A percentile compares a stretch with the other conserved stretches of the same genome.
phyloP scores from a whole-genome alignment of 2,797 vertebrate species.

The Prionace glauca region DNA sequence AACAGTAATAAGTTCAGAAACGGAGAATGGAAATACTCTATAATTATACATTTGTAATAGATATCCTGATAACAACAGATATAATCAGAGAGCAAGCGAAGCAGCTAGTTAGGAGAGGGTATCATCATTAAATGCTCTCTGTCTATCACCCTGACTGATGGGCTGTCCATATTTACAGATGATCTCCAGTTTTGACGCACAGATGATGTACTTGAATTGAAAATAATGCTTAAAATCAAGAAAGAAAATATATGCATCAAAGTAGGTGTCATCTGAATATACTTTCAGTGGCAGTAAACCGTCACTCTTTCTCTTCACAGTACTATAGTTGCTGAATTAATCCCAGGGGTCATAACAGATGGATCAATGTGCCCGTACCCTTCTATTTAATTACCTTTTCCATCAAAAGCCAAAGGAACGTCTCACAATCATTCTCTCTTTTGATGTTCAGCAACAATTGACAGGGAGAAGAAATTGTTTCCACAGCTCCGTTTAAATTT shows the following conservation, averaged over 20 bases:
- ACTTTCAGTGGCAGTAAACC: neutral
- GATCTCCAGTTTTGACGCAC: neutral
- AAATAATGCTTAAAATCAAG: neutral
- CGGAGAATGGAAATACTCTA: neutral
- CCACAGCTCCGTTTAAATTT: neutral
- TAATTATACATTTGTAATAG: constrained; percentile 22
- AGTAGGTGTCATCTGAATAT: neutral
- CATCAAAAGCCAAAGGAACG: neutral
- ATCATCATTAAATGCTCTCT: neutral
- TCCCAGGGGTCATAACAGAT: neutral
- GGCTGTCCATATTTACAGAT: neutral
- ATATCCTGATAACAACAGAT: neutral
- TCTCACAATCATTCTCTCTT: neutral
- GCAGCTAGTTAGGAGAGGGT: neutral
- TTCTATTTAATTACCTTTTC: neutral
- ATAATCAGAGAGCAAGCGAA: neutral
- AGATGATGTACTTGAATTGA: neutral
- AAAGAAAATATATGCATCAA: neutral
- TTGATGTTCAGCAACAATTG: neutral
- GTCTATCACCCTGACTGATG: constrained; percentile 10
- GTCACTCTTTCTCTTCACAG: neutral
- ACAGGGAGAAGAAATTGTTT: neutral
- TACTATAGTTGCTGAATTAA: neutral
- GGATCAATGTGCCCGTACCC: neutral
- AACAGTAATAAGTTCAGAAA: neutral